Evolutionary conservation across 2,888 invertebrate species (phyloP), one percentile per base, ranked within the genome.

Genomic region (Sesamia inferens): DNA sequence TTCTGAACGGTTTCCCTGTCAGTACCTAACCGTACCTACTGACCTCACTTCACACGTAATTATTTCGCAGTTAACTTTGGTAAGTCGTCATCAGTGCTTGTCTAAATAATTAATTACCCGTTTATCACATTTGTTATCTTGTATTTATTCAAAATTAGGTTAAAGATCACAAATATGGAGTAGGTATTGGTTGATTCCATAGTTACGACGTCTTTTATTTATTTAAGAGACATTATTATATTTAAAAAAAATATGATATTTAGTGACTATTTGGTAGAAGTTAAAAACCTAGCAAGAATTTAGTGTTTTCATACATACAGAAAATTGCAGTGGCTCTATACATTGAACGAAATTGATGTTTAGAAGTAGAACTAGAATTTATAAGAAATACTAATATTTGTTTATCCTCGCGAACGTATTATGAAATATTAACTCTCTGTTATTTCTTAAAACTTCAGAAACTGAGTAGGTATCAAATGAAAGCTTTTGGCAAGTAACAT

Each of bases 21-120:
- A 71, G 63, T 74, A 54, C n/a, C 51, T 54, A 57, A 72, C 54
- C 47, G 59, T 68, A 54, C 19, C 11, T 24, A 55, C 62, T 59
- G 81, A 19, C 81, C 81, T 83, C 62, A 54, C 69, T 64, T 74
- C 63, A 64, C 65, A 68, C 63, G 54, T 78, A 31, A 82, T 71
- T 78, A 78, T 71, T 71, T 71, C 22, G n/a, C 54, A 68, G 66
- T 55, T 78, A 82, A 64, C 78, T 79, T 55, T 54, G 19, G 66
- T 42, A 67, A 55, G 42, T 57, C 48, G 51, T 58, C 39, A 78
- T 63, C 16, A 55, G 42, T 67, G n/a, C 47, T 58, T 81, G 42
- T 65, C 55, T 19, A 24, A 57, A 69, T 57, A 19, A 81, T 64
- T 76, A 55, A 75, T 64, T 68, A 51, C n/a, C 31, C 62, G 14